Evolutionary conservation across 1,140 invertebrate genomes (phyloP).

Genomic region (Pantala flavescens): DNA sequence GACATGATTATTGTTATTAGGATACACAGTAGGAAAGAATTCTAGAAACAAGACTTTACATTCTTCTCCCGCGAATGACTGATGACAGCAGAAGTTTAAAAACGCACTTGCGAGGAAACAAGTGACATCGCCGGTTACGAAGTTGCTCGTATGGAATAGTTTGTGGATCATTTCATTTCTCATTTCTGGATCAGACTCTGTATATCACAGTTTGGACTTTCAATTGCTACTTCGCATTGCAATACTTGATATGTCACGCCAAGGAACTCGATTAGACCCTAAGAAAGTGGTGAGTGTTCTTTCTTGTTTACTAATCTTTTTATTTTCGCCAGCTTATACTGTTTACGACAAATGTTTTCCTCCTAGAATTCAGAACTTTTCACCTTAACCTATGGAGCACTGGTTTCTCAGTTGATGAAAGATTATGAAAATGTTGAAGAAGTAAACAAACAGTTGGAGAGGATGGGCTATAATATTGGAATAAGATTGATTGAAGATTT

Average conservation of each 20-base stretch:
- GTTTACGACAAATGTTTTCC: conserved; percentile 24
- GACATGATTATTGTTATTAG: conserved; percentile 42
- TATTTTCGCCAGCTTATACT: conserved; percentile 13
- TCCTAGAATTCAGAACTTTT: conserved; percentile 93
- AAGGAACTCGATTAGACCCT: conserved; percentile 45
- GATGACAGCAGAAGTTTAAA: no score
- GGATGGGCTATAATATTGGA: conserved; percentile 97
- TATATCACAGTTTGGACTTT: no score
- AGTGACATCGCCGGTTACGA: no score
- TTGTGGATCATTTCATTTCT: no score
- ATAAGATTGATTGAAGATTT: conserved; percentile 96
- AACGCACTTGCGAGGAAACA: no score
- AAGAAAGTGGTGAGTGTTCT: conserved; percentile 52
- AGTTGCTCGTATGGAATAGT: no score
- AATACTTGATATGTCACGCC: conserved; percentile 43
- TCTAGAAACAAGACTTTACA: no score
- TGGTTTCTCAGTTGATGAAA: conserved; percentile 93
- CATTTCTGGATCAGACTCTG: no score
- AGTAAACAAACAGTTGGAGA: conserved; percentile 85
- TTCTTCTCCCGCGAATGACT: no score
- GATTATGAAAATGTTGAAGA: conserved; percentile 97
- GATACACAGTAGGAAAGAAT: no score
- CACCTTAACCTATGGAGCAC: conserved; percentile 92
- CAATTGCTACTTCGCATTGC: neutral
- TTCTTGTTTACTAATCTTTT: conserved; percentile 20